Conservation (phyloP, 1,140 invertebrate genomes). For the Drosophila nikananu region DNA sequence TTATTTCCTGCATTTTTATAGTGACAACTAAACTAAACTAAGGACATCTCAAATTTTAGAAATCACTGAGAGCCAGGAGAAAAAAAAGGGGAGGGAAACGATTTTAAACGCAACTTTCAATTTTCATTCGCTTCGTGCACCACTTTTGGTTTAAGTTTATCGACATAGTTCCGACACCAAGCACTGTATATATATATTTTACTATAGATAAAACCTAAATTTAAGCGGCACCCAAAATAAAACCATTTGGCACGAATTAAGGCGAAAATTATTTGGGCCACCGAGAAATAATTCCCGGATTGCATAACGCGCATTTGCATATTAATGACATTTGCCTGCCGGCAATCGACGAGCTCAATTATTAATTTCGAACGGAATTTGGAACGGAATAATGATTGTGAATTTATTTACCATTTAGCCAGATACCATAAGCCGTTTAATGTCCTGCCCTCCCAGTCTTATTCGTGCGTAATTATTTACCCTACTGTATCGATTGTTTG, state of each 20-base stretch:
- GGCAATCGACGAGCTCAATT: conserved; percentile 20
- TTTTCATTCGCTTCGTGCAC: conserved; percentile 20
- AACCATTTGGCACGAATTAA: conserved; percentile 25
- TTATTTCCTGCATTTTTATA: conserved; percentile 25
- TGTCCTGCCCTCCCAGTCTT: conserved; percentile 35
- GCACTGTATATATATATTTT: conserved; percentile 54
- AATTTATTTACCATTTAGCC: conserved; percentile 45
- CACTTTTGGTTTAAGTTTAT: conserved; percentile 14
- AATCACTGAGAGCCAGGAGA: not conserved
- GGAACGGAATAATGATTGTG: conserved; percentile 33
- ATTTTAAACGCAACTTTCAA: conserved; percentile 14
- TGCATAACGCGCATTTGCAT: conserved; percentile 38
- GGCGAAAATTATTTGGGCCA: conserved; percentile 2
- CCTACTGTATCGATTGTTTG: conserved; percentile 38
- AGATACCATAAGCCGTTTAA: conserved; percentile 52
- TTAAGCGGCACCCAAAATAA: conserved; percentile 36
- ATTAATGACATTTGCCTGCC: conserved; percentile 30
- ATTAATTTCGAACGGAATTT: conserved; percentile 33
- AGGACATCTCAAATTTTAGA: conserved; percentile 9
- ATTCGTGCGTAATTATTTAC: conserved; percentile 28
- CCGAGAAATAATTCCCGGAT: conserved; percentile 11
- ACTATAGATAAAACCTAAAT: conserved; percentile 44
- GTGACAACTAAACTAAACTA: conserved; percentile 18
- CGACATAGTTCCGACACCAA: conserved; percentile 36
- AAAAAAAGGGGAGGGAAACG: not conserved